Evolutionary conservation across 35 echinoderm and acorn worm species (phyloP), one percentile per base, ranked within the genome.

Genomic region (Ophiothrix spiculata): DNA sequence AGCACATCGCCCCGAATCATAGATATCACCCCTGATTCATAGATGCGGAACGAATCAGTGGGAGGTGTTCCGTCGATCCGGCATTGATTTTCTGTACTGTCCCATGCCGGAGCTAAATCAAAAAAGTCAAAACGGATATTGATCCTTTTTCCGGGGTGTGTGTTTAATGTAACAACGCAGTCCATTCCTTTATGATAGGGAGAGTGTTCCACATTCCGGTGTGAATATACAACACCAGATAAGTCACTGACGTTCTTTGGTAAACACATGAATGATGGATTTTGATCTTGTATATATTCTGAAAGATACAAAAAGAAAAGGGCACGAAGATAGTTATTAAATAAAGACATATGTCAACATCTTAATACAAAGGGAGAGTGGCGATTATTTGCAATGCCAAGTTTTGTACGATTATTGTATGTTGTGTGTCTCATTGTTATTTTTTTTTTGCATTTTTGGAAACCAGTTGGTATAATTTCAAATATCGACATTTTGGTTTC

Each of bases 91-190:
- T 36, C 33, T 4, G 46, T 54, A 42, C 75, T 80, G 81, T 93
- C 86, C 64, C 69, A 93, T 8, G 76, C 79, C 0, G 87, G 39
- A 1, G 87, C 81, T 10, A 93, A 39, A 38, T 93, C 92, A 56
- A 93, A 93, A 42, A 78, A 89, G 39, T 93, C 90, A 21, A 92
- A 90, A 17, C 96, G 84, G 17, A 99, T 77, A 76, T 99, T 99
- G 80, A 99, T 99, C 8, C 83, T 82, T 75, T 89, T 77, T 64
- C 92, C 96, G 1, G 86, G 92, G 21, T 73, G 35, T 0, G 96
- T 86, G 32, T 91, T 86, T 15, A 99, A 89, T 21, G 87, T 94
- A 33, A 99, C 56, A 3, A 84, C 64, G 64, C 96, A 99, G 89
- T 99, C 96, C 77, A 82, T 75, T 3, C 82, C 75, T 1, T 16